These are phyloP conservation scores for Atrichornis clamosus DNA, from an alignment of 2,113 vertebrate species.

Conservation along the genomic window DNA sequence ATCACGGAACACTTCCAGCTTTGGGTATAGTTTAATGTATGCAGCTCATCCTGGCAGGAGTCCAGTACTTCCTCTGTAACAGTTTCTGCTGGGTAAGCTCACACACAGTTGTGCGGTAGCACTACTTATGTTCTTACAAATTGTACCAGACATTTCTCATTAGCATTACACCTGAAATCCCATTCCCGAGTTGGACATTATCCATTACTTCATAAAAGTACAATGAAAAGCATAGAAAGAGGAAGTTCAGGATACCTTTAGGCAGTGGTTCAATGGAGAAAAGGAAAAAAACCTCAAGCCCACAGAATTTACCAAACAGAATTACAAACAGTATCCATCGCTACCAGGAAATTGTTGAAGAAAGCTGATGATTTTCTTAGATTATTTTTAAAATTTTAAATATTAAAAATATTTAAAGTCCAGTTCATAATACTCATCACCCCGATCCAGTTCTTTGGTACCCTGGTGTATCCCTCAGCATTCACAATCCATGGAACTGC, in stretches of 20 bases:
- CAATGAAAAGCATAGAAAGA: background rate
- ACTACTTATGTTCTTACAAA: conserved; percentile 12
- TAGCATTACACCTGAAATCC: conserved; percentile 1
- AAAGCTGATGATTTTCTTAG: background rate
- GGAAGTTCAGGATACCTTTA: background rate
- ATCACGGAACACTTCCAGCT: background rate
- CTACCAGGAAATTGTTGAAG: background rate
- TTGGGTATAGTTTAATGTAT: background rate
- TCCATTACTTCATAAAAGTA: background rate
- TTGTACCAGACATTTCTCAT: conserved; percentile 14
- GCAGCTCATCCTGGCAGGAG: background rate
- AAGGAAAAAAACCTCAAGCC: background rate
- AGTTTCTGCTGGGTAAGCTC: conserved; percentile 19
- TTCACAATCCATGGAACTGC: background rate
- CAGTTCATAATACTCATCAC: background rate
- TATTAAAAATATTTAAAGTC: background rate
- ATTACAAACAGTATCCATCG: background rate
- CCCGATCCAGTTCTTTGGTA: background rate
- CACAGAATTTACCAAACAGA: background rate
- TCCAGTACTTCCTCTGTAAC: background rate
- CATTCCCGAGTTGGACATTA: background rate
- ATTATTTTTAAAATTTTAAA: background rate
- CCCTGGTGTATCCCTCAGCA: background rate
- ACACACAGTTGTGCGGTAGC: background rate
- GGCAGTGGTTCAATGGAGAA: background rate